Base-by-base conservation (phyloP, 37 sponge, comb jelly and placozoan genomes). In the Diacarnus erythraeanus region DNA sequence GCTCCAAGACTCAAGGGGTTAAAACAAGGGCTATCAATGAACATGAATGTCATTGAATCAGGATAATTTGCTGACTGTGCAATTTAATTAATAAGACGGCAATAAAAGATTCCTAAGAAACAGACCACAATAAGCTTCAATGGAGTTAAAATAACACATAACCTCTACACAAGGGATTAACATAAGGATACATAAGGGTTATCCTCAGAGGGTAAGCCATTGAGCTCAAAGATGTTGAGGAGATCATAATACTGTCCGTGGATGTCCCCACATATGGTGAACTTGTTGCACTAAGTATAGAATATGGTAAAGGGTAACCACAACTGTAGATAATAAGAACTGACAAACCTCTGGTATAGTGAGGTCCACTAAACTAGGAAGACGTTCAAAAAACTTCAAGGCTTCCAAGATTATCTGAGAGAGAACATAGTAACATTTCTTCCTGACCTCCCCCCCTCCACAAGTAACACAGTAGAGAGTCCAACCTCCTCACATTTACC, bases 221-320 rank as follows among this genome's bases (percentile, higher is more conserved):
- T 98, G 29, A 98, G 87, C 51, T 93, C 65, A 57, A 98, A 98
- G 65, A 98, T 94, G 79, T 98, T 98, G 25, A 93, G 86, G 0
- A 98, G 90, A 59, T 98, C 99, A 75, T 98, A 98, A 61, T 79
- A 98, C 74, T 98, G 99, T 57, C 99, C 99, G 51, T 98, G 99
- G 57, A 98, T 95, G 80, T 98, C 99, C 0, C 99, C 99, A 90
- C 99, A 98, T 10, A 98, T 87, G 59, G 96, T 98, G 67, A 95
- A 94, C 42, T 91, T 90, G 63, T 86, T 84, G 72, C 86, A 68
- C 91, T 90, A n/a, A n/a, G 57, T 26, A 71, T 1, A 59, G 51
- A 40, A 43, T 10, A 37, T 61, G 30, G 42, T 17, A 71, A 59
- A 40, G 42, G 35, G 59, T n/a, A 58, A 56, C 23, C 25, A 56